Conservation (phyloP, 2,888 invertebrate genomes). For the Philhelius pedissequus region DNA sequence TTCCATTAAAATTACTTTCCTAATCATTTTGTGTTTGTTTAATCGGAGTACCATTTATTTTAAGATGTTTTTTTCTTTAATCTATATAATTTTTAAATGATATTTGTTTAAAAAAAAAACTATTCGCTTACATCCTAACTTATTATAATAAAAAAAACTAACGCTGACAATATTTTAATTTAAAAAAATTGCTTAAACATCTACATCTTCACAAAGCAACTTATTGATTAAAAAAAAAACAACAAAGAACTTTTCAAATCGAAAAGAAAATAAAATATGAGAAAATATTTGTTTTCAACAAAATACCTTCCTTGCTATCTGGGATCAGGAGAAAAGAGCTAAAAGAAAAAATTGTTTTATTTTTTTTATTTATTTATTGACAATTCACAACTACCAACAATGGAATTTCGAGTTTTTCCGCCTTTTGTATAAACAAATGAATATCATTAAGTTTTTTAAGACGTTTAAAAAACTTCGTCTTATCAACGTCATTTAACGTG, state of each 20-base stretch:
- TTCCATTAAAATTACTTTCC: background rate
- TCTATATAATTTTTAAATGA: conserved; percentile 24
- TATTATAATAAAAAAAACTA: conserved; percentile 40
- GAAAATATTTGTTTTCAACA: conserved; percentile 64
- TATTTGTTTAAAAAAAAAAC: conserved; percentile 32
- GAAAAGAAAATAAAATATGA: conserved; percentile 3
- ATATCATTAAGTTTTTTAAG: background rate
- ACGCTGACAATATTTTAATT: conserved; percentile 2
- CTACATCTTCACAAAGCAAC: conserved; percentile 36
- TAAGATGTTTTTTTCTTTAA: conserved; percentile 54
- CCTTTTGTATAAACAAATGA: background rate
- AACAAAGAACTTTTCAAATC: background rate
- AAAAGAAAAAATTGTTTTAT: conserved; percentile 71
- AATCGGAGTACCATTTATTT: conserved; percentile 61
- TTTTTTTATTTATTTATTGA: conserved; percentile 45
- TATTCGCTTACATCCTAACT: conserved; percentile 46
- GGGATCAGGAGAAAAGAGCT: conserved; percentile 79
- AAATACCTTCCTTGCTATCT: conserved; percentile 77
- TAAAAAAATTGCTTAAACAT: conserved; percentile 33
- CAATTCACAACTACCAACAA: conserved; percentile 3
- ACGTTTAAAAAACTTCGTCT: background rate
- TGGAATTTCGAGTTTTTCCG: background rate
- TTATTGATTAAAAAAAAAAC: conserved; percentile 1
- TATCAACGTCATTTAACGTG: background rate
- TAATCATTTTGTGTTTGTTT: conserved; percentile 62